phyloP scores from a whole-genome alignment of 2,888 invertebrate genomes.

The Aphelenchoides bicaudatus region DNA sequence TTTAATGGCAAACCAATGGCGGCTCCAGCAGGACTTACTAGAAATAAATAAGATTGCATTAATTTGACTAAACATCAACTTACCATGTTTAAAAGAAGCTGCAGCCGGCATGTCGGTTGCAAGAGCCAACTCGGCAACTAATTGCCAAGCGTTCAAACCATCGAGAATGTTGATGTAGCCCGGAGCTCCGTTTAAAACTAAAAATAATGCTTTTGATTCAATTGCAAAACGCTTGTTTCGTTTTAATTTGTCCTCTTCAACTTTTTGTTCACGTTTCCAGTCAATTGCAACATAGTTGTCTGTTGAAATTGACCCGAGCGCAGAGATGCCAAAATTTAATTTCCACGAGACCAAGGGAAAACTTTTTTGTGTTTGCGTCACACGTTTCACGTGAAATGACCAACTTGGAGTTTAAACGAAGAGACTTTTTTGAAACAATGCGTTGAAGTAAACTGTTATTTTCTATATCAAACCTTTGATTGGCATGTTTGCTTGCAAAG shows the following conservation, averaged over 20 bases:
- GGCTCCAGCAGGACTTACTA: conserved; percentile 69
- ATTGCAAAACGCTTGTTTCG: conserved; percentile 19
- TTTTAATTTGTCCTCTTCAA: too few relatives aligned
- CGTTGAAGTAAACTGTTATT: too few relatives aligned
- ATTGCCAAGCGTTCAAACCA: conserved; percentile 92
- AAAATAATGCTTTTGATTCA: conserved; percentile 25
- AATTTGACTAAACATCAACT: too few relatives aligned
- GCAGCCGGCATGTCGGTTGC: conserved; percentile 78
- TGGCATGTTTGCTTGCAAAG: conserved; percentile 69
- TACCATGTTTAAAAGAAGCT: conserved; percentile 88
- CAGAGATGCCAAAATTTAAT: too few relatives aligned
- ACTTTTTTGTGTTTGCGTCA: too few relatives aligned
- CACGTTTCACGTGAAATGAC: too few relatives aligned
- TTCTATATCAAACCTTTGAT: conserved; percentile 67
- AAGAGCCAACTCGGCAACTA: conserved; percentile 80
- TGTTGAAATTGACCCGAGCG: too few relatives aligned
- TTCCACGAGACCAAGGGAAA: background rate
- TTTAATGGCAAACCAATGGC: conserved; percentile 81
- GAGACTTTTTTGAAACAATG: too few relatives aligned
- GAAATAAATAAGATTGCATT: too few relatives aligned
- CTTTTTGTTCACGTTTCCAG: too few relatives aligned
- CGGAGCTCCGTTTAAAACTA: conserved; percentile 86
- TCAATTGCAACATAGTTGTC: too few relatives aligned
- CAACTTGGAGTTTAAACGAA: too few relatives aligned
- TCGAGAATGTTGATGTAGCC: conserved; percentile 96